A percentile compares a stretch with the other conserved stretches of the same genome.
phyloP scores from a whole-genome alignment of 2,113 vertebrate species.

The Gymnocephalus cernua region DNA sequence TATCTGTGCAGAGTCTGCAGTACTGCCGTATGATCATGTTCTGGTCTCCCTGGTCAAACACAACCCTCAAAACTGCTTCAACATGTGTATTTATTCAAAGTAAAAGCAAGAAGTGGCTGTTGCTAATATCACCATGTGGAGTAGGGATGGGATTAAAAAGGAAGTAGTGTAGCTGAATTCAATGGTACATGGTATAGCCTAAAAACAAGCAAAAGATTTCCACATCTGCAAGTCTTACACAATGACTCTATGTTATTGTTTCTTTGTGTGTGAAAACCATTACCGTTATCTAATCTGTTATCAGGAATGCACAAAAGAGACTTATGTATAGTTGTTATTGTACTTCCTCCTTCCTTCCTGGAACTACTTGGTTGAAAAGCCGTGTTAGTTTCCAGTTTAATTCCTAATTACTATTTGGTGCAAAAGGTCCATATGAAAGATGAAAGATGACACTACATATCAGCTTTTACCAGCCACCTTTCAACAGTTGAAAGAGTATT shows the following conservation, averaged over 20 bases:
- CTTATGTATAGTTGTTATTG: neutral
- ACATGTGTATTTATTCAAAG: neutral
- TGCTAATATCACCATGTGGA: neutral
- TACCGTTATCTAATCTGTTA: neutral
- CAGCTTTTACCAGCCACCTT: neutral
- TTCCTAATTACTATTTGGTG: conserved; percentile 18
- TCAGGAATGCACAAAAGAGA: neutral
- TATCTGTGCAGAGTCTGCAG: neutral
- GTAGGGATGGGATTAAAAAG: neutral
- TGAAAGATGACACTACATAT: conserved; percentile 23
- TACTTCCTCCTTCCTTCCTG: conserved; percentile 24
- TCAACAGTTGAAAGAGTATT: conserved; percentile 3
- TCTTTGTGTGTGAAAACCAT: neutral
- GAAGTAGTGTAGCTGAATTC: neutral
- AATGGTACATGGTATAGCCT: neutral
- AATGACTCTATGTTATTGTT: neutral
- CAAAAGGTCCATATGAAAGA: neutral
- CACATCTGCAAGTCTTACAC: neutral
- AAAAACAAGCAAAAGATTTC: neutral
- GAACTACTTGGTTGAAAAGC: conserved; percentile 1
- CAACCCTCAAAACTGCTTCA: neutral
- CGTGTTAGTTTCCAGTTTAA: neutral
- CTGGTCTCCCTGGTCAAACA: neutral
- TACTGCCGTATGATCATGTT: neutral
- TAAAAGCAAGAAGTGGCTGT: neutral